These are phyloP conservation scores for Chionomys nivalis DNA, from an alignment of 2,113 vertebrate genomes.

Conservation along the genomic window DNA sequence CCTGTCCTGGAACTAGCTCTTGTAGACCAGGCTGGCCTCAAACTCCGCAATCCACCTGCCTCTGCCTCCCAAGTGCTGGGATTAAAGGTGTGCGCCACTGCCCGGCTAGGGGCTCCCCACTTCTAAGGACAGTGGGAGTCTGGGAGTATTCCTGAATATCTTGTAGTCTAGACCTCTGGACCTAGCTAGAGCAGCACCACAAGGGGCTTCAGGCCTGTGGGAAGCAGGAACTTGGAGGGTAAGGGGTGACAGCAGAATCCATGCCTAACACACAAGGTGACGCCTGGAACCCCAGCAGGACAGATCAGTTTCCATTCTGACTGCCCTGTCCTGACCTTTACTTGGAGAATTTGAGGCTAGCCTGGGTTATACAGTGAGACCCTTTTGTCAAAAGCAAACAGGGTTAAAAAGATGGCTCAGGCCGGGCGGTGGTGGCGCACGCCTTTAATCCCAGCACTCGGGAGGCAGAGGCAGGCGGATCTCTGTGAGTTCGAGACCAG, in stretches of 20 bases:
- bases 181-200: not conserved
- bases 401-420: not conserved
- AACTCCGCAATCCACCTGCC: too few species aligned
- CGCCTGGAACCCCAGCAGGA: not conserved
- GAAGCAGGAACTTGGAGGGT: not conserved
- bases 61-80: too few species aligned
- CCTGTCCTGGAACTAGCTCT: too few species aligned
- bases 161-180: not conserved
- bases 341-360: not conserved
- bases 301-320: not conserved
- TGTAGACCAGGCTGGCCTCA: too few species aligned
- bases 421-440: too few species aligned
- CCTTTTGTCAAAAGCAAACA: not conserved
- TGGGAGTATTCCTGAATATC: not conserved
- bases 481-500: too few species aligned
- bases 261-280: not conserved
- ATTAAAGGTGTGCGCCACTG: too few species aligned
- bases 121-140: constrained; percentile 79
- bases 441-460: too few species aligned
- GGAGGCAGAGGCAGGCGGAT: too few species aligned
- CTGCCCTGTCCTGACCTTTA: not conserved
- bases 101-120: constrained; percentile 81
- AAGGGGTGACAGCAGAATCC: not conserved
- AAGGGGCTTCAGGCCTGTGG: not conserved
- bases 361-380: too few species aligned